phyloP scores from a whole-genome alignment of 2,113 vertebrate genomes.

The Desmodus rotundus region DNA sequence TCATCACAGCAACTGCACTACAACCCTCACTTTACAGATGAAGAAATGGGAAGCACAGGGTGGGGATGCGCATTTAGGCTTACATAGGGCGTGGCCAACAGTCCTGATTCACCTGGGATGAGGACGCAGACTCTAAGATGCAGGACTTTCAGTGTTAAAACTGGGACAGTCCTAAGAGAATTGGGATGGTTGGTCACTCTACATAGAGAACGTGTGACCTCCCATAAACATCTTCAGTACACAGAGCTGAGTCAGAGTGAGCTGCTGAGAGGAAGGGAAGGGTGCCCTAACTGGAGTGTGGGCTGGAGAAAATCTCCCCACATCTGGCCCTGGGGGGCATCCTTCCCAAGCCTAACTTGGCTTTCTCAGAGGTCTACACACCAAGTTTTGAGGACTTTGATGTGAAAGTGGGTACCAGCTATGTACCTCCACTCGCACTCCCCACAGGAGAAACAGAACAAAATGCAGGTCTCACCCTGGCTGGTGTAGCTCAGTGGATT shows the following conservation, averaged over 20 bases:
- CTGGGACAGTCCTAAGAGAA: neutral
- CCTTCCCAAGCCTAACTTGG: neutral
- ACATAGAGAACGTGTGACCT: neutral
- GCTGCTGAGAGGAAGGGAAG: neutral
- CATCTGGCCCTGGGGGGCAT: neutral
- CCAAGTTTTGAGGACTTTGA: neutral
- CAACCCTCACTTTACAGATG: neutral
- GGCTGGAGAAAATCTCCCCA: neutral
- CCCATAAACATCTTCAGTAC: neutral
- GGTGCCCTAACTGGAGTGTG: fast-evolving
- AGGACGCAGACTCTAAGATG: neutral
- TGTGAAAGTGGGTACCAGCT: neutral
- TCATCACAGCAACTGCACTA: neutral
- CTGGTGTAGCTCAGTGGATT: no score
- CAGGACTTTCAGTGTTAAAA: neutral
- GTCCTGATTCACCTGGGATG: neutral
- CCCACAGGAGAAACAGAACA: neutral
- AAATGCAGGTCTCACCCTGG: neutral
- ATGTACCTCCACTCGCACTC: neutral
- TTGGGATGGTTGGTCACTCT: neutral
- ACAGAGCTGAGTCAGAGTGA: neutral
- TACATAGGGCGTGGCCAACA: neutral
- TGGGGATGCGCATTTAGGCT: neutral
- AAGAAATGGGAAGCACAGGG: neutral
- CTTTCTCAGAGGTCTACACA: neutral